Conservation (phyloP, 2,113 vertebrate species). For the Polyodon spathula region DNA sequence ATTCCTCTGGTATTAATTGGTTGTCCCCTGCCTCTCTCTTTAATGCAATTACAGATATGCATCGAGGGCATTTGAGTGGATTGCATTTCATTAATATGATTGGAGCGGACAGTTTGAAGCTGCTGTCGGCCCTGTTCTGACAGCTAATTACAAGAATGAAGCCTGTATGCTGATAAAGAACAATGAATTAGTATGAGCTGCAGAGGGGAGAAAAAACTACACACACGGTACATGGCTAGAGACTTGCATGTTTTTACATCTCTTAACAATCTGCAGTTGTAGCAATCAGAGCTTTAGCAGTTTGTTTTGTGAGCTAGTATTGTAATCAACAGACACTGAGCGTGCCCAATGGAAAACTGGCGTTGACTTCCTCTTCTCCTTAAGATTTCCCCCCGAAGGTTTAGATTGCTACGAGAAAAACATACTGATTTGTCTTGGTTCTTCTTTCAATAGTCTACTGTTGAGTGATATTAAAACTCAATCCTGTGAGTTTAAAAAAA, state of each 20-base stretch:
- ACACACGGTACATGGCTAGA: background rate
- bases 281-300: background rate
- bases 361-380: conserved; percentile 4
- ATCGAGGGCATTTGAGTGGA: conserved; percentile 84
- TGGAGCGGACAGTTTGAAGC: conserved; percentile 87
- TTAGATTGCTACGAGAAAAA: background rate
- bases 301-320: conserved; percentile 22
- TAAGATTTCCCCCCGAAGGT: conserved; percentile 15
- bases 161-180: conserved; percentile 80
- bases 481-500: conserved; percentile 56
- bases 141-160: conserved; percentile 98
- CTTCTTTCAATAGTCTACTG: conserved; percentile 50
- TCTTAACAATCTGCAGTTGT: background rate
- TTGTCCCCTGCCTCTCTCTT: conserved; percentile 69
- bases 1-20: conserved; percentile 80
- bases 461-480: conserved; percentile 34
- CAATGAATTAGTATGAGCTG: conserved; percentile 70
- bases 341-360: conserved; percentile 13
- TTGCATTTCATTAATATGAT: conserved; percentile 97
- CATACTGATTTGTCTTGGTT: conserved; percentile 29
- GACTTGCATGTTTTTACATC: background rate
- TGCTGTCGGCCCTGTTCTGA: conserved; percentile 86
- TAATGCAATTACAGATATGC: conserved; percentile 84
- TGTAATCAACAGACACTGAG: conserved; percentile 22
- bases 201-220: conserved; percentile 35